Base-by-base conservation (phyloP, 2,797 vertebrate genomes). In the Cyprinodon diabolis region DNA sequence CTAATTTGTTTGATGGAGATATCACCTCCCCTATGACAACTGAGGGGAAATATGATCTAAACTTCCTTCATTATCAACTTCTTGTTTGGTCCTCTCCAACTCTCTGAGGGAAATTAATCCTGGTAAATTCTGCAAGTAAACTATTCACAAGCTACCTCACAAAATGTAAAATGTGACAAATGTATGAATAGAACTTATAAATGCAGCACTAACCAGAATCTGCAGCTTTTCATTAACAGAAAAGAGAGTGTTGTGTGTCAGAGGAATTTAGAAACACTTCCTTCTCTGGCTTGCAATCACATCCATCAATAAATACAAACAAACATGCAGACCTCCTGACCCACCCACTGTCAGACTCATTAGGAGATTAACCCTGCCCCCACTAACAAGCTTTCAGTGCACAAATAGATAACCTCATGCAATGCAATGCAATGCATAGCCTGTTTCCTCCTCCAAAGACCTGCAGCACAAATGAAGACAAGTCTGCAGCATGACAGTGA, bases 291-390 rank as follows among this genome's bases (percentile, higher is more conserved):
- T 91, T 77, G 81, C 86, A 89, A 86, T 89, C 83, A 57, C 74
- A 86, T 88, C 86, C 88, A 87, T 89, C 84, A 87, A 81, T 79
- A 85, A 86, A 88, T 30, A 78, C 88, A 92, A 90, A 91, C 83
- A 88, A 88, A 86, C 86, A 81, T 78, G 75, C 37, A 69, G 72
- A 76, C 78, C 83, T 78, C 68, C 69, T 78, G 80, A 87, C 82
- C 86, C 80, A 57, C 86, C 86, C 85, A 69, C 67, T 60, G 43
- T 69, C 65, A 77, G 52, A 76, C 69, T 54, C 23, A 17, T 69
- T 66, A 66, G 66, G 72, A 76, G 47, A 79, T 86, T 86, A 90
- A 84, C 87, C 82, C 84, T 52, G 77, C 45, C 58, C 63, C 58
- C 54, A 15, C 74, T 2, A 17, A 40, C 21, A 30, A 54, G 67